A percentile compares a stretch with the other conserved stretches of the same genome.
Conservation (phyloP, 2,888 invertebrate species). For the Drosophila paracracens region DNA sequence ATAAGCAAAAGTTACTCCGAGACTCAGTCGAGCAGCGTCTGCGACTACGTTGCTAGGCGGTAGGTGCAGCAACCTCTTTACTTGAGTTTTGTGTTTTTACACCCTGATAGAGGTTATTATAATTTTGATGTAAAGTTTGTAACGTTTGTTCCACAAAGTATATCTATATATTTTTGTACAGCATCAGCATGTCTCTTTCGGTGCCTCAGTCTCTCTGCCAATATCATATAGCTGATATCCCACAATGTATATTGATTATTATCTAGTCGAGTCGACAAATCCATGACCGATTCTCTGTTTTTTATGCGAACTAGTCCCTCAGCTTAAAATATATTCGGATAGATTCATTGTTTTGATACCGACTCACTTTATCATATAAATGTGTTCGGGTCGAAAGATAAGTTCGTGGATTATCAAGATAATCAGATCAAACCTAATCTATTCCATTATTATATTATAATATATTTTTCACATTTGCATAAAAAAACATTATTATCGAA, state of each 20-base stretch:
- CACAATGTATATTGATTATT: background rate
- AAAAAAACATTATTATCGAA: background rate
- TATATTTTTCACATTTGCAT: background rate
- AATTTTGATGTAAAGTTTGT: background rate
- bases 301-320: no score
- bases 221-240: background rate
- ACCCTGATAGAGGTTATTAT: background rate
- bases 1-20: constrained; percentile 71
- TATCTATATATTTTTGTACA: background rate
- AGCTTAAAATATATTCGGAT: background rate
- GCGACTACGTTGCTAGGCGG: constrained; percentile 29
- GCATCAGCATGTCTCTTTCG: background rate
- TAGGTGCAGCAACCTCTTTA: constrained; percentile 35
- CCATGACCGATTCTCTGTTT: background rate
- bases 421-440: background rate
- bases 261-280: background rate
- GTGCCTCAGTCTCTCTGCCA: background rate
- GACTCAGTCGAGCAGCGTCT: constrained; percentile 18
- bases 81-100: background rate
- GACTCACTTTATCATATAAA: background rate
- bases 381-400: no score
- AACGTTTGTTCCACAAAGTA: background rate
- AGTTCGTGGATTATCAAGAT: background rate
- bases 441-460: background rate
- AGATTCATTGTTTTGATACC: background rate